A percentile compares a stretch with the other conserved stretches of the same genome.
These are phyloP conservation scores for Saguinus midas DNA, from an alignment of 2,113 vertebrate genomes.

Conservation along the genomic window DNA sequence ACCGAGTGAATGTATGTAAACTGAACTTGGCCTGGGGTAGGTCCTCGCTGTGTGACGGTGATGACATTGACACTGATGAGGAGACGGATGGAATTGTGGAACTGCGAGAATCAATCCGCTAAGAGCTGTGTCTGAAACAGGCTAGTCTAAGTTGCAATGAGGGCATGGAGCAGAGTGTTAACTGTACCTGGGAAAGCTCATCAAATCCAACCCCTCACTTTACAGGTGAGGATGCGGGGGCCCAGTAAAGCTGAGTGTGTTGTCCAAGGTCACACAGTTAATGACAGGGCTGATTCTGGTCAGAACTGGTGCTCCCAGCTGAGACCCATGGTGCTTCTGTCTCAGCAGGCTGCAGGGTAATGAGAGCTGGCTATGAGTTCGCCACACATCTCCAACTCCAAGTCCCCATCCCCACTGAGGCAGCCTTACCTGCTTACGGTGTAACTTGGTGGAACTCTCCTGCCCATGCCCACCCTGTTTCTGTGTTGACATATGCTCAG, in stretches of 20 bases:
- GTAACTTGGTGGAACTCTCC: no score
- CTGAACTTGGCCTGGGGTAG: background rate
- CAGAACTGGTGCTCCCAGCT: background rate
- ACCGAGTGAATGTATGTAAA: background rate
- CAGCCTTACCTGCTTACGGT: accelerated
- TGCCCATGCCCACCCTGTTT: no score
- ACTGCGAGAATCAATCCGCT: accelerated
- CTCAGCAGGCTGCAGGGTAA: no score
- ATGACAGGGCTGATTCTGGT: background rate
- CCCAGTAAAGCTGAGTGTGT: background rate
- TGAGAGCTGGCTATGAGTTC: background rate
- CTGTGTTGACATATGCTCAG: background rate
- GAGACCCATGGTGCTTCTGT: background rate
- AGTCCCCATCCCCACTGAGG: accelerated
- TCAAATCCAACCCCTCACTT: background rate
- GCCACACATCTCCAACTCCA: background rate
- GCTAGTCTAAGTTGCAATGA: background rate
- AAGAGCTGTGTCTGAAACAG: background rate
- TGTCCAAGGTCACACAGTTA: background rate
- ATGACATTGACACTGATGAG: no score
- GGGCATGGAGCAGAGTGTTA: background rate
- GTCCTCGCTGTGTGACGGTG: background rate
- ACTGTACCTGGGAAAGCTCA: background rate
- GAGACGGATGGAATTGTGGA: background rate
- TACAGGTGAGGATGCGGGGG: background rate